A percentile compares a stretch with the other conserved stretches of the same genome.
Conservation (phyloP, 2,888 invertebrate genomes). For the Thelaira solivaga region DNA sequence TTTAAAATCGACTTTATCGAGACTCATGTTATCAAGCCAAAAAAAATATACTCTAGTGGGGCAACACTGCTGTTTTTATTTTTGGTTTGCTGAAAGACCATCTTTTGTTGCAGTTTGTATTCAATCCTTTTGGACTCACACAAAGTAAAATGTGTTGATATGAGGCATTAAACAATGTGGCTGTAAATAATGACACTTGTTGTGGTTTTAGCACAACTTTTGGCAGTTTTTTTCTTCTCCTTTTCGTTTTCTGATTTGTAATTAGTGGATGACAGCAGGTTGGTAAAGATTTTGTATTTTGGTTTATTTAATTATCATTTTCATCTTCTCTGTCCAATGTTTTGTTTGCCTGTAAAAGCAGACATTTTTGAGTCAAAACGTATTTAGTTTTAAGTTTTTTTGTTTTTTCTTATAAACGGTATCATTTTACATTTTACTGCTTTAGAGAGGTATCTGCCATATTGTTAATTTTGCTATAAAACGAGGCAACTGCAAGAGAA, state of each 20-base stretch:
- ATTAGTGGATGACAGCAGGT: slow-evolving; percentile 25
- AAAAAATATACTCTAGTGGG: too few species aligned
- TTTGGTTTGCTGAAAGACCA: too few species aligned
- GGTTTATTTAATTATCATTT: not conserved
- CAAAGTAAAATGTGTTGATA: slow-evolving; percentile 32
- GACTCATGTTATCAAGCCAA: too few species aligned
- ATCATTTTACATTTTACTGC: too few species aligned
- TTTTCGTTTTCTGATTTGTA: not conserved
- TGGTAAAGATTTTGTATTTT: not conserved
- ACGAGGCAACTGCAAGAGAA: too few species aligned
- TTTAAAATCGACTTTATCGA: too few species aligned
- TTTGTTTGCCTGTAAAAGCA: not conserved
- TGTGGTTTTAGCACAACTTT: slow-evolving; percentile 23
- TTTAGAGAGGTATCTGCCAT: too few species aligned
- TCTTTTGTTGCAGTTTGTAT: too few species aligned
- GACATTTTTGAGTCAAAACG: not conserved
- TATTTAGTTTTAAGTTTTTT: not conserved
- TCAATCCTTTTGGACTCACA: not conserved
- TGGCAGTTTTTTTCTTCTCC: not conserved
- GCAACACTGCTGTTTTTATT: too few species aligned
- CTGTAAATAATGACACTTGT: slow-evolving; percentile 51
- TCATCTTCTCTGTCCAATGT: not conserved
- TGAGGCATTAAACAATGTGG: slow-evolving; percentile 25
- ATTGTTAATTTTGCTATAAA: too few species aligned
- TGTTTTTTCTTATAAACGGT: not conserved